A percentile compares a stretch with the other conserved stretches of the same genome.
These are phyloP conservation scores for Lasioglossum villosulum DNA, from an alignment of 2,888 invertebrate genomes.

Conservation along the genomic window DNA sequence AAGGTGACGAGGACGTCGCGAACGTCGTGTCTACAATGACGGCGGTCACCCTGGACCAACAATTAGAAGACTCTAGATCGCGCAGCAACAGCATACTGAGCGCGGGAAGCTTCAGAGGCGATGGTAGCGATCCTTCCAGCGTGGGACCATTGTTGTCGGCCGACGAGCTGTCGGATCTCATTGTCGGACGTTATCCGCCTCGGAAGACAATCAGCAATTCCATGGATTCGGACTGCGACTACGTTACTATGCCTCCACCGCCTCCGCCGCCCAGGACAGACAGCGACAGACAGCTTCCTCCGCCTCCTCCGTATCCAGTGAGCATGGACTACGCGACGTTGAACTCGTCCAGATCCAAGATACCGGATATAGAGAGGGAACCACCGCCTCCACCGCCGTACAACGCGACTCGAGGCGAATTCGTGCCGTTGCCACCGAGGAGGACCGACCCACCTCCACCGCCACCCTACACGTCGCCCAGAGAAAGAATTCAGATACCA, in stretches of 20 bases:
- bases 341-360: conserved; percentile 69
- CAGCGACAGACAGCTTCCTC: conserved; percentile 86
- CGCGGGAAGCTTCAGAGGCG: conserved; percentile 93
- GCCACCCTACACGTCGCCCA: conserved; percentile 85
- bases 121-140: conserved; percentile 95
- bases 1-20: conserved; percentile 77
- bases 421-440: conserved; percentile 87
- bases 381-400: conserved; percentile 91
- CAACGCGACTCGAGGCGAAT: conserved; percentile 85
- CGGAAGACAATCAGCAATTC: conserved; percentile 93
- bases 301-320: conserved; percentile 84
- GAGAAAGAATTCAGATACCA: conserved; percentile 82
- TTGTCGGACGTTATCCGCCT: conserved; percentile 92
- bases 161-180: conserved; percentile 93
- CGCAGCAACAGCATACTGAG: conserved; percentile 92
- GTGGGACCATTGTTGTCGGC: conserved; percentile 92
- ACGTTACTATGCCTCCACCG: conserved; percentile 91
- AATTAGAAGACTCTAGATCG: conserved; percentile 76
- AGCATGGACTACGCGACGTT: conserved; percentile 76
- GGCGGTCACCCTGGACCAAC: conserved; percentile 65
- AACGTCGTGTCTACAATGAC: conserved; percentile 53
- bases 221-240: conserved; percentile 95
- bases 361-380: conserved; percentile 73
- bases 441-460: conserved; percentile 88
- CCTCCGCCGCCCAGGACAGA: conserved; percentile 89